Conservation (phyloP, 2,888 invertebrate genomes). For the Dendrolimus houi region DNA sequence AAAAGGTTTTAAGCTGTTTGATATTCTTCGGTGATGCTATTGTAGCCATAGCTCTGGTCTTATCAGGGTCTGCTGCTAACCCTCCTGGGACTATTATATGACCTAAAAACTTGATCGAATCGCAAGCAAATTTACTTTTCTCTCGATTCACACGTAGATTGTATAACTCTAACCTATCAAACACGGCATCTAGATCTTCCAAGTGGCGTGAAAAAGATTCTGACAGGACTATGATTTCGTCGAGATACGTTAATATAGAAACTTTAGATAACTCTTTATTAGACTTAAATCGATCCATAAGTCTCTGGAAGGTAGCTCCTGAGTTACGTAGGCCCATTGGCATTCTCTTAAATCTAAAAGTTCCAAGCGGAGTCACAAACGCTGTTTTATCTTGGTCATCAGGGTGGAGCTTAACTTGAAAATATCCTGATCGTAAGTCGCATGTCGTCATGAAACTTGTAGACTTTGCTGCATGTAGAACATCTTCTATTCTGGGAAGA, state of each 20-base stretch:
- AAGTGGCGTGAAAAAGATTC: constrained; percentile 17
- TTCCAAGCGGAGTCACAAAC: constrained; percentile 31
- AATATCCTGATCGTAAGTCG: constrained; percentile 23
- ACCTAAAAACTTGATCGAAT: constrained; percentile 15
- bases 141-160: constrained; percentile 17
- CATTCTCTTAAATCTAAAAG: constrained; percentile 27
- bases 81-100: constrained; percentile 16
- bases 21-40: constrained; percentile 16
- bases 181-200: constrained; percentile 17
- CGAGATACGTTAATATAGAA: constrained; percentile 18
- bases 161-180: constrained; percentile 12
- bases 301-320: constrained; percentile 17
- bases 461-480: constrained; percentile 20
- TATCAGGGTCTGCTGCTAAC: constrained; percentile 13
- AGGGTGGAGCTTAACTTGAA: constrained; percentile 15
- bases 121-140: constrained; percentile 14
- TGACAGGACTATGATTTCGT: constrained; percentile 27
- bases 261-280: constrained; percentile 7
- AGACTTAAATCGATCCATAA: constrained; percentile 12
- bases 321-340: constrained; percentile 9
- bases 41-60: constrained; percentile 19
- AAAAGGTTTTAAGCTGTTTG: constrained; percentile 20
- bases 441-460: constrained; percentile 20
- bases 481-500: constrained; percentile 35
- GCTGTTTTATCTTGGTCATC: constrained; percentile 27